Base-by-base conservation (phyloP, 2,888 invertebrate genomes). In the Eupeodes latifasciatus region DNA sequence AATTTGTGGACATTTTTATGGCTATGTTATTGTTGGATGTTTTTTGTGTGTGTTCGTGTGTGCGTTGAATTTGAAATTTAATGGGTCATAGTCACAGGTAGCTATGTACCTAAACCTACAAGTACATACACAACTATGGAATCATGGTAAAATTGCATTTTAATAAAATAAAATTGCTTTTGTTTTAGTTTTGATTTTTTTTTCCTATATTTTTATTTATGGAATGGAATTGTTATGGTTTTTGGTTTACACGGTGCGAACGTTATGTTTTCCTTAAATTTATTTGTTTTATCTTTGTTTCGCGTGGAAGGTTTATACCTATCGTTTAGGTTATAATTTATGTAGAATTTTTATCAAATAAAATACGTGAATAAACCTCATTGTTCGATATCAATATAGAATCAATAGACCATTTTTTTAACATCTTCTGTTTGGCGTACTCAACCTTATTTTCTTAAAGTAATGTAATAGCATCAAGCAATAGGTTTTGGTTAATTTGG, bases 1-100 rank as follows among this genome's bases (percentile, higher is more conserved):
- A 72, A 78, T 82, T 85, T 72, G 59, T 47, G 72, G 72, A 72
- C 72, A 72, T 72, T 59, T 72, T 62, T 64, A 55, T 53, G 76
- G 55, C 12, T 49, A 34, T 71, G 36, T 76, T 27, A 16, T 61
- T 10, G 44, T 61, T 34, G 27, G 69, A 27, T 27, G 27, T 27
- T 27, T 27, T 27, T 27, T 3, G 3, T 16, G 49, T n/a, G 34
- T 47, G 40, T 55, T 4, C 19, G 36, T 49, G 53, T 51, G 40
- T 55, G 66, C 77, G 44, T 27, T 11, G 19, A 27, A 49, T 59
- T 27, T 27, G 27, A 59, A 59, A 59, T 66, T 66, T 66, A 66
- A 27, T 66, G 49, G 44, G 66, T 47, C 47, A 66, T 49, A 64
- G 47, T 14, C 14, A 27, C 47, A 49, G 34, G 34, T 59, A 34